Evolutionary conservation across 2,113 vertebrate genomes (phyloP).

Genomic region (Helogale parvula): DNA sequence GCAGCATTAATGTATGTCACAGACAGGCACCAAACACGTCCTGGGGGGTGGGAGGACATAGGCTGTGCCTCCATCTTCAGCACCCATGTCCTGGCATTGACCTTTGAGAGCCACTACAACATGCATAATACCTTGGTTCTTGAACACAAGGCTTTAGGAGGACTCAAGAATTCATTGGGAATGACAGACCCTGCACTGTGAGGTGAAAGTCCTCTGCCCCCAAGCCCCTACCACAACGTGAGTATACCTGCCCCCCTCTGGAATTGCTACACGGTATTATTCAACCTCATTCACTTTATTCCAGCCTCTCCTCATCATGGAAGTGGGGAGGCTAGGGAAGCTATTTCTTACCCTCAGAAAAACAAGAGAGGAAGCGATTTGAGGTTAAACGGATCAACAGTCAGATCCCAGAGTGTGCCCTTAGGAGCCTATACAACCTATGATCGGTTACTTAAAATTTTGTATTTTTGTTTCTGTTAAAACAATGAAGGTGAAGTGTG

Average conservation of each 20-base stretch:
- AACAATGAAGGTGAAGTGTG: neutral
- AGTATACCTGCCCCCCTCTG: neutral
- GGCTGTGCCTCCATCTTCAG: neutral
- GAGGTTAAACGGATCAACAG: neutral
- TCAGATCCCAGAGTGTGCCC: neutral
- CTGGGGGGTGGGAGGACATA: rapidly evolving
- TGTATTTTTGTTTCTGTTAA: neutral
- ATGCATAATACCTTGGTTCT: neutral
- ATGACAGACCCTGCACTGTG: rapidly evolving
- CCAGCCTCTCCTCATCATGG: neutral
- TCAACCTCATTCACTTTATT: neutral
- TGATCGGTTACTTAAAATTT: neutral
- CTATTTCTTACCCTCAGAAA: neutral
- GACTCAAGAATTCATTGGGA: neutral
- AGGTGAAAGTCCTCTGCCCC: rapidly evolving
- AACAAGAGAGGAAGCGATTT: neutral
- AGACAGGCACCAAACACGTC: neutral
- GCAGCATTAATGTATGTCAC: no score
- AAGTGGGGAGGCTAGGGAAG: neutral
- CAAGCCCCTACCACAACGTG: neutral
- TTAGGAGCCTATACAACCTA: neutral
- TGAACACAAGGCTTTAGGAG: neutral
- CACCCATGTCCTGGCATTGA: neutral
- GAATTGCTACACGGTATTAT: neutral
- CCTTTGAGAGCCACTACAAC: neutral